Evolutionary conservation across 2,888 invertebrate species (phyloP), one percentile per base, ranked within the genome.

Genomic region (Caenorhabditis auriculariae): DNA sequence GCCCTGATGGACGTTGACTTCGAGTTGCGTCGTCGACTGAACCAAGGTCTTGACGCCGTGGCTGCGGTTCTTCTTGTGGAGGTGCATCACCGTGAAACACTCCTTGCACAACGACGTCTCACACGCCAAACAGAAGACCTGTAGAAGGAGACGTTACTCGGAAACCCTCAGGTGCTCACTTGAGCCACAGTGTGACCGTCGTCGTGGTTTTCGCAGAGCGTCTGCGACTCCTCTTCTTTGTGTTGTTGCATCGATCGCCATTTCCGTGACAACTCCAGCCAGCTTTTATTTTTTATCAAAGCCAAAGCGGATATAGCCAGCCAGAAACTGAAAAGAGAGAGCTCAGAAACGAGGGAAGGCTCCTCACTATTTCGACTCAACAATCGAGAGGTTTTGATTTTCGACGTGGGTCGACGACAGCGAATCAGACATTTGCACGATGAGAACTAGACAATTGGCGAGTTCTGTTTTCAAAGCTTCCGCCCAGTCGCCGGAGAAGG

Each of bases 61-160:
- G 48, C 58, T 71, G 55, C 91, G 87, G 1, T 91, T 91, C 76
- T 89, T 88, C 47, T 92, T 87, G 81, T 91, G 92, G 52, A 96
- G 87, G 84, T 98, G 96, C 59, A 98, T 85, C 82, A 93, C 91
- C 51, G 93, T 87, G 84, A 96, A 95, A 83, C 96, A 98, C 82
- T 96, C 96, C 0, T 89, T 56, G 83, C 96, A 98, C 29, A 96
- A 86, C 63, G 66, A 56, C 35, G 65, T 46, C 9, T 69, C 66
- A 81, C 96, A 98, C 6, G 87, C 86, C 72, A 88, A 89, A 82
- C 96, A 98, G 74, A 93, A 90, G 60, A 96, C 90, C 60, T 72
- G 59, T 50, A 52, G 9, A 88, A 87, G 0, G 42, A 42, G 3
- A 94, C 95, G 81, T 90, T 88, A 0, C 91, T 91, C 3, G 43